A percentile compares a stretch with the other conserved stretches of the same genome.
Conservation (phyloP, 2,113 vertebrate genomes). For the Phoxinus phoxinus region DNA sequence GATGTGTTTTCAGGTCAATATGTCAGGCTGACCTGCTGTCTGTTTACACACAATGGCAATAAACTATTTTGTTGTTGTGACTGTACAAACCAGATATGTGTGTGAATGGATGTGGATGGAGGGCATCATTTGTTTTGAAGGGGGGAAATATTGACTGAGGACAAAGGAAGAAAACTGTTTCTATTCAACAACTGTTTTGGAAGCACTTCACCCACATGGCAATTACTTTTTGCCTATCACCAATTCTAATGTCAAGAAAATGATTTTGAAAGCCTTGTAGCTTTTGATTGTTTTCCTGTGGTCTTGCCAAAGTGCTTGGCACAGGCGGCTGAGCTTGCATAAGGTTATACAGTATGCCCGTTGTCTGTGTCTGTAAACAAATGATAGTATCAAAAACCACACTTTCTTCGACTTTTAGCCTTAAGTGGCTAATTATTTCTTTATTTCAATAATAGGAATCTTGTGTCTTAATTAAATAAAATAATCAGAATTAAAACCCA, state of each 20-base stretch:
- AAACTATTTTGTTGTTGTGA: conserved; percentile 67
- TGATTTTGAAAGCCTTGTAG: conserved; percentile 62
- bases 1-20: conserved; percentile 24
- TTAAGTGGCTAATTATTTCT: conserved; percentile 83
- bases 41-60: conserved; percentile 74
- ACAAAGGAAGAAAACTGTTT: conserved; percentile 8
- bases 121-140: background rate
- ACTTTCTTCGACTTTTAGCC: conserved; percentile 80
- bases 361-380: conserved; percentile 81
- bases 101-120: background rate
- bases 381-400: conserved; percentile 79
- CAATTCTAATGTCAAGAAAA: conserved; percentile 57
- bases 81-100: conserved; percentile 32
- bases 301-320: background rate
- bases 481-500: conserved; percentile 73
- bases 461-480: conserved; percentile 94
- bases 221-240: conserved; percentile 31
- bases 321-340: conserved; percentile 71
- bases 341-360: conserved; percentile 75
- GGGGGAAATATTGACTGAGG: background rate
- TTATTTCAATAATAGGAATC: conserved; percentile 85
- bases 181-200: background rate
- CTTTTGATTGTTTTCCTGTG: conserved; percentile 76
- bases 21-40: conserved; percentile 65
- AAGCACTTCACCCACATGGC: conserved; percentile 6